Base-by-base conservation (phyloP, 2,113 vertebrate genomes). In the Perognathus longimembris region DNA sequence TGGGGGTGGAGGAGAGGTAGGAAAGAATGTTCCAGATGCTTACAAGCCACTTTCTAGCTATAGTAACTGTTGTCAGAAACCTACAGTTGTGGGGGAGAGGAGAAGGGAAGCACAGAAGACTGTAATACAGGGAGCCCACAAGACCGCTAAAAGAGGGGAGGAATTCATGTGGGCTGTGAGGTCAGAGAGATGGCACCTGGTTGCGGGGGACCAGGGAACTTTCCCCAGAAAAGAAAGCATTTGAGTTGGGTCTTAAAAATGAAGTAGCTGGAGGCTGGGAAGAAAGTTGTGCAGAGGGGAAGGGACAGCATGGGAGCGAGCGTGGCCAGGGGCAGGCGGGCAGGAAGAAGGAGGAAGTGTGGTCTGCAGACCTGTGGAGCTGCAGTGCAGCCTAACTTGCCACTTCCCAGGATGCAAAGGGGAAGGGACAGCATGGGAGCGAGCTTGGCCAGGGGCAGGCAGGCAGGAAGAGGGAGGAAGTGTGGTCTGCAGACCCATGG, bases 1-100 rank as follows among this genome's bases (percentile, higher is more conserved):
- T 15, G 17, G 50, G 15, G 12, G 50, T 18, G 15, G 17, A 54
- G 50, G 50, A 4, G 40, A 34, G 64, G 38, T 28, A 59, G 63
- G 69, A 79, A 59, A 90, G 82, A 57, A 12, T 30, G 7, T 18
- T 80, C 82, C 74, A 88, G 85, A 79, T 75, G 45, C 63, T 88
- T 74, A 22, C 59, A 90, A 81, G 74, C n/a, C 50, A 66, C 0
- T 20, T 79, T 71, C 76, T 30, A 88, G 81, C 70, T 66, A 64
- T 2, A 61, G 57, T 45, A 73, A 74, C 69, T 63, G 71, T 57
- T 75, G 59, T 78, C 17, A 1, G 78, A 94, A 64, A 81, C 75
- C 32, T 38, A 73, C 42, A 45, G 54, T 36, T 78, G 26, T 74
- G 74, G 45, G n/a, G n/a, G n/a, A n/a, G n/a, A n/a, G n/a, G n/a